Conservation (phyloP, 2,888 invertebrate species). For the Unio pictorum region DNA sequence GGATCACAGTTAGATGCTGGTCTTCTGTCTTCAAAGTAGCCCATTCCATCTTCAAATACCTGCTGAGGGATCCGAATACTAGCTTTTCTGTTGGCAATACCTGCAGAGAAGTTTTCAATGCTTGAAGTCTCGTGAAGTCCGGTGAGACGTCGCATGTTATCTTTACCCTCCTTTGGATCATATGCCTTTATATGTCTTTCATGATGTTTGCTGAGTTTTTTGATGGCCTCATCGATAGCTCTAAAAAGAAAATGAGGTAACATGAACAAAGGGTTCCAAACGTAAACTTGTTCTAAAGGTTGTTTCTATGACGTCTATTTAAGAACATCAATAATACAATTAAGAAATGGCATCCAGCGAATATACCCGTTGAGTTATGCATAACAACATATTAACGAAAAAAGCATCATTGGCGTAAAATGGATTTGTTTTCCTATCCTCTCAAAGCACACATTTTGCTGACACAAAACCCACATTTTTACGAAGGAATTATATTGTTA, state of each 20-base stretch:
- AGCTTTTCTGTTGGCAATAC: slow-evolving; percentile 93
- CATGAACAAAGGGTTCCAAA: no score
- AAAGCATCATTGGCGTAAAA: no score
- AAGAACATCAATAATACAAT: no score
- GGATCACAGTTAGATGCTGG: slow-evolving; percentile 72
- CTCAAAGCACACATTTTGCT: no score
- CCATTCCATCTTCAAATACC: slow-evolving; percentile 91
- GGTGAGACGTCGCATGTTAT: slow-evolving; percentile 95
- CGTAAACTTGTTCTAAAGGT: no score
- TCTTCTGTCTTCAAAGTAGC: slow-evolving; percentile 96
- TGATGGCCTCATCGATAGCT: slow-evolving; percentile 95
- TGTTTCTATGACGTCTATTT: no score
- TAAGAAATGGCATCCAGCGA: no score
- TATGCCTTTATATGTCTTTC: slow-evolving; percentile 95
- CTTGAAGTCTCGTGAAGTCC: slow-evolving; percentile 97
- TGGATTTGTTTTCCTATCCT: no score
- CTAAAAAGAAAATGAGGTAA: slow-evolving; percentile 73
- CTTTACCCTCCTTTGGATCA: slow-evolving; percentile 95
- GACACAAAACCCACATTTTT: no score
- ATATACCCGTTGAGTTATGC: no score
- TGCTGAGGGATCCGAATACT: slow-evolving; percentile 82
- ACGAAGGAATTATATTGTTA: no score
- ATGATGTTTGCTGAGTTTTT: slow-evolving; percentile 92
- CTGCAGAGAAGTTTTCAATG: slow-evolving; percentile 94
- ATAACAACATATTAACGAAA: no score